Evolutionary conservation across 1,140 invertebrate genomes (phyloP).

Genomic region (Rhysida immarginata): DNA sequence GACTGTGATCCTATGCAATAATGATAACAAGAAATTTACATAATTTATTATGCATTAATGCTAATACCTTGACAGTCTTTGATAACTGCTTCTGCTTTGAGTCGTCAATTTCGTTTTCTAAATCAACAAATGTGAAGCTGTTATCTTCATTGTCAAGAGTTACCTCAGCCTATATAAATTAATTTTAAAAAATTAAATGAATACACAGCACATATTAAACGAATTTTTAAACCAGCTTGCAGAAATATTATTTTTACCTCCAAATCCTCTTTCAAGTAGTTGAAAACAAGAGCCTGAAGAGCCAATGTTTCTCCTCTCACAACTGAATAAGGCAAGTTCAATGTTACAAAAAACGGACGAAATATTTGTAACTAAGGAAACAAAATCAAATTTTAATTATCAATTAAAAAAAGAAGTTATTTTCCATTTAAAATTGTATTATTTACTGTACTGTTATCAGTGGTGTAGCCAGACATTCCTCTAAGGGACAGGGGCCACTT

Average conservation of each 20-base stretch:
- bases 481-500: too few relatives aligned
- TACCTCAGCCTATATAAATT: conserved; percentile 51
- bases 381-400: not conserved
- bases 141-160: conserved; percentile 61
- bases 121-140: conserved; percentile 61
- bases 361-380: conserved; percentile 53
- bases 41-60: too few relatives aligned
- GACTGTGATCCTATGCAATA: too few relatives aligned
- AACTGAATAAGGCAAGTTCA: conserved; percentile 77
- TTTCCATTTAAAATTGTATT: too few relatives aligned
- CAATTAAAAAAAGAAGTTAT: too few relatives aligned
- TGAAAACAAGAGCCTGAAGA: conserved; percentile 80
- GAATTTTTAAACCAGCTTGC: too few relatives aligned
- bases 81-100: conserved; percentile 18
- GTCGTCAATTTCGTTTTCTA: conserved; percentile 47
- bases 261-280: conserved; percentile 66
- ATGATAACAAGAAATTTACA: too few relatives aligned
- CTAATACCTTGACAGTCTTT: conserved; percentile 12
- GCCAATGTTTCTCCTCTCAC: conserved; percentile 79
- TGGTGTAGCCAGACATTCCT: too few relatives aligned
- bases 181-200: too few relatives aligned
- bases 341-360: conserved; percentile 69
- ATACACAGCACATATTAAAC: too few relatives aligned
- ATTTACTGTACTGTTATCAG: too few relatives aligned
- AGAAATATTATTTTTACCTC: conserved; percentile 21